phyloP scores from a whole-genome alignment of 2,797 vertebrate species.

The Hemitrygon akajei region DNA sequence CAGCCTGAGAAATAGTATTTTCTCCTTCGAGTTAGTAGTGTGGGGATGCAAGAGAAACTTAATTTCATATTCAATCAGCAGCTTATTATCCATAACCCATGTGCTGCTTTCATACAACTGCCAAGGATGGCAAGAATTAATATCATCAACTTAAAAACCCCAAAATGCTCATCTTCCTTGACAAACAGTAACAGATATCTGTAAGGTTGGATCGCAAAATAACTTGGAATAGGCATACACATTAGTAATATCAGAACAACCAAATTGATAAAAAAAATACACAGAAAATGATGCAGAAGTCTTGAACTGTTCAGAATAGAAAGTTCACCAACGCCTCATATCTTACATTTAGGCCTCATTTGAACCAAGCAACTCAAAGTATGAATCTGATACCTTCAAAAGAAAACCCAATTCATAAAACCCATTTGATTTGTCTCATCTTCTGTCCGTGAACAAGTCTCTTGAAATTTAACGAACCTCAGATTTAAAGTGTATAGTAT shows the following conservation, averaged over 20 bases:
- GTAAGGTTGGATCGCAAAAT: background rate
- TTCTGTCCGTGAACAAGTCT: background rate
- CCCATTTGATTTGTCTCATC: background rate
- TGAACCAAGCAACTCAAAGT: background rate
- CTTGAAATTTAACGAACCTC: background rate
- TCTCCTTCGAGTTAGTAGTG: background rate
- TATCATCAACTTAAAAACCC: background rate
- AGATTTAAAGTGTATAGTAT: background rate
- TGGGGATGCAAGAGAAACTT: background rate
- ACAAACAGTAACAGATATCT: background rate
- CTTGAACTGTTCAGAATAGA: background rate
- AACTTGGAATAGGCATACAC: background rate
- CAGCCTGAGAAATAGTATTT: background rate
- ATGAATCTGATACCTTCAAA: background rate
- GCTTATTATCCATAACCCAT: background rate
- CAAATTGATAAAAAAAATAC: background rate
- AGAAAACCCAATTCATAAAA: background rate
- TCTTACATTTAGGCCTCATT: background rate
- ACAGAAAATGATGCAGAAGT: background rate
- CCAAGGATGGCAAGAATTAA: background rate
- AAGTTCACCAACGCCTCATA: background rate
- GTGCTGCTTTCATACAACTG: background rate
- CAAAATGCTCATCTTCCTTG: background rate
- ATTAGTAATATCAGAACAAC: background rate
- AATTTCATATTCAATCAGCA: background rate